These are phyloP conservation scores for Stercorarius parasiticus DNA, from an alignment of 2,113 vertebrate species.

Conservation along the genomic window DNA sequence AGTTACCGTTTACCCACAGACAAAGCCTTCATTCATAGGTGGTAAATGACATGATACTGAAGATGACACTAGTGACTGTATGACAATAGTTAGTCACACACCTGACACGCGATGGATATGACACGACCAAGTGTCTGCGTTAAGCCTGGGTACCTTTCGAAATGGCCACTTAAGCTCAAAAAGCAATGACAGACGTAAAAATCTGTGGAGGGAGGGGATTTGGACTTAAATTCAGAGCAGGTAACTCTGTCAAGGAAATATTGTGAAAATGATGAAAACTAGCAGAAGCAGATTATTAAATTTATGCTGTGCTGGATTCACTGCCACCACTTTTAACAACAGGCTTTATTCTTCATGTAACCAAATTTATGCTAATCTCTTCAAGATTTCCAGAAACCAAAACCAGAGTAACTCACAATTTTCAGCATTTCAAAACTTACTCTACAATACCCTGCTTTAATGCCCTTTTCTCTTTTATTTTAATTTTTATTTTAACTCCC, in stretches of 20 bases:
- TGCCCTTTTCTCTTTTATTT: background rate
- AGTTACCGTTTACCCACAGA: background rate
- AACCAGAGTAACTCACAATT: background rate
- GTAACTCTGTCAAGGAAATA: background rate
- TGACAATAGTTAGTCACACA: background rate
- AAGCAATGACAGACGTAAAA: background rate
- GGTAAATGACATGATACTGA: background rate
- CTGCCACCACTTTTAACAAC: background rate
- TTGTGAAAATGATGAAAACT: background rate
- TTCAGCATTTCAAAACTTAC: background rate
- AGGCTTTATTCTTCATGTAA: background rate
- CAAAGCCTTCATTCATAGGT: background rate
- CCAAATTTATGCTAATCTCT: slow-evolving; percentile 24
- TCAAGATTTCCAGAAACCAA: background rate
- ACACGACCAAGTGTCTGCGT: fast-evolving
- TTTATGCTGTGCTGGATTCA: background rate
- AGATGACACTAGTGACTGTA: background rate
- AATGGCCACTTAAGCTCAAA: background rate
- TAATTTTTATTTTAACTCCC: background rate
- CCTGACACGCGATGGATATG: fast-evolving
- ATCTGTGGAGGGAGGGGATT: background rate
- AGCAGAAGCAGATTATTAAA: background rate
- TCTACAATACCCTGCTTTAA: background rate
- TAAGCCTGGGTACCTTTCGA: background rate
- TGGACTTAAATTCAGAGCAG: background rate